A percentile compares a stretch with the other conserved stretches of the same genome.
These are phyloP conservation scores for Anableps anableps DNA, from an alignment of 2,797 vertebrate genomes.

Conservation along the genomic window DNA sequence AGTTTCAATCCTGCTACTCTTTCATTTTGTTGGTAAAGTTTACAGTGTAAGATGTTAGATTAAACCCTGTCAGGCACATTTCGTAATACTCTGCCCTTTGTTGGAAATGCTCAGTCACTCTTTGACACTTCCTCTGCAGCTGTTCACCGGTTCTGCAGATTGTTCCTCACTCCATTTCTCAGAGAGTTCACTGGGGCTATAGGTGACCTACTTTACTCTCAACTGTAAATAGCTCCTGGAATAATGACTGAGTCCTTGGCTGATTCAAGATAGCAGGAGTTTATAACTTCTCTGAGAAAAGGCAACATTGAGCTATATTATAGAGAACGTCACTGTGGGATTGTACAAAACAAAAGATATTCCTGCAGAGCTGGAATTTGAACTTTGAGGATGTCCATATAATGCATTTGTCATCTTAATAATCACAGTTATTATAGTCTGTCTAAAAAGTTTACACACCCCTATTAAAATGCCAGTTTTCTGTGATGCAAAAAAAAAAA, in stretches of 20 bases:
- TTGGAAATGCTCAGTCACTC: constrained; percentile 14
- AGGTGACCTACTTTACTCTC: constrained; percentile 46
- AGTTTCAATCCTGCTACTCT: constrained; percentile 21
- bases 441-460: neutral
- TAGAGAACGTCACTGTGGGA: neutral
- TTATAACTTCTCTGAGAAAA: constrained; percentile 11
- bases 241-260: constrained; percentile 32
- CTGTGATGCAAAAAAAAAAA: neutral
- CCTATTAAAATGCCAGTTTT: neutral
- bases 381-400: neutral
- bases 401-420: neutral
- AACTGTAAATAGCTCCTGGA: constrained; percentile 43
- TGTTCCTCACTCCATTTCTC: constrained; percentile 19
- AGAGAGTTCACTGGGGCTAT: constrained; percentile 47
- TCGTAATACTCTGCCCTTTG: constrained; percentile 4
- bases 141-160: constrained; percentile 5
- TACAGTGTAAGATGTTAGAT: constrained; percentile 14
- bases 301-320: constrained; percentile 11
- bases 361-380: neutral
- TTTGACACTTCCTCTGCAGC: constrained; percentile 2
- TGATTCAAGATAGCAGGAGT: constrained; percentile 21
- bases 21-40: constrained; percentile 23
- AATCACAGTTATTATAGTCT: neutral
- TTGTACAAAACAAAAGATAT: neutral
- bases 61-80: constrained; percentile 7